Evolutionary conservation across 2,888 invertebrate species (phyloP), one percentile per base, ranked within the genome.

Genomic region (Pilophorus perplexus): DNA sequence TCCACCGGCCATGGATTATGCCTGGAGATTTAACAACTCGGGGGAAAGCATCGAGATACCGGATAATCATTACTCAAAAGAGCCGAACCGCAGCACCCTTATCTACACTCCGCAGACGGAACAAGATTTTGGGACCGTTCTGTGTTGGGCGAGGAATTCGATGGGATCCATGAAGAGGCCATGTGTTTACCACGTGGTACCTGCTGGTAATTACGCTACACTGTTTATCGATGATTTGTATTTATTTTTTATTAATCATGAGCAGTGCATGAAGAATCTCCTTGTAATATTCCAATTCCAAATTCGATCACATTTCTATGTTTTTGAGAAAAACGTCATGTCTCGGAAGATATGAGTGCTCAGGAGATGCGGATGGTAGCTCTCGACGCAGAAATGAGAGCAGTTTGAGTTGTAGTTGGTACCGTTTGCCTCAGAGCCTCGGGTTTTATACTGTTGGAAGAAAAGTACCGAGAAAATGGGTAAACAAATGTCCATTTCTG

Each of bases 1-100:
- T 75, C 91, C 91, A 5, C 80, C 82, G 75, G 86, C 85, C 71
- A 81, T 86, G 37, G 80, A 80, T 72, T 88, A 87, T 78, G 80
- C 82, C 68, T 88, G 88, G 88, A 86, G 85, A 77, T 87, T 89
- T 79, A 89, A 89, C 80, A 87, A 86, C 76, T 83, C 85, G 44
- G 87, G 87, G 73, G 82, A 83, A 27, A 82, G 83, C 27, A 80
- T 85, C 69, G 87, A 88, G 77, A 84, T 88, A 72, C 82, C 85
- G 12, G 82, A 83, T 68, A 83, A 82, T 64, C 81, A 82, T 72
- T 80, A 85, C 70, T 80, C 80, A 68, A 82, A 80, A 57, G 86
- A 87, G 72, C 81, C 82, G 37, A 80, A 84, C 6, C 80, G 84
- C 25, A 88, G 88, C 73, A 80, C 83, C 18, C 84, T 85, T 50